These are phyloP conservation scores for Chunga burmeisteri DNA, from an alignment of 2,113 vertebrate genomes.

Conservation along the genomic window DNA sequence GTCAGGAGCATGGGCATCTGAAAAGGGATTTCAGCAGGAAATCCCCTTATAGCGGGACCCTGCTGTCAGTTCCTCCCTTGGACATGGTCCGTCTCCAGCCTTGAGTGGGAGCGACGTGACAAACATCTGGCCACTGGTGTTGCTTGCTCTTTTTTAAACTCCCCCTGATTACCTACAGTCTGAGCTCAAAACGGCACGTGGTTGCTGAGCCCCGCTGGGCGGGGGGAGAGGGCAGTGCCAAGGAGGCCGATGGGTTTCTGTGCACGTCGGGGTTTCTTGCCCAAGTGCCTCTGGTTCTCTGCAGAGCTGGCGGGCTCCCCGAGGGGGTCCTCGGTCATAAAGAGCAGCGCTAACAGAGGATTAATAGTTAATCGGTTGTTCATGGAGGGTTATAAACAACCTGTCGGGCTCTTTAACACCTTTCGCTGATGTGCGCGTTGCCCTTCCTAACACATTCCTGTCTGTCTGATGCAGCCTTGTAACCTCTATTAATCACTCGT, in stretches of 20 bases:
- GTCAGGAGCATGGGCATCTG: background rate
- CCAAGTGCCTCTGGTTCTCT: background rate
- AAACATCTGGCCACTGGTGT: background rate
- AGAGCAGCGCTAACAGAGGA: background rate
- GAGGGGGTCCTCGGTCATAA: background rate
- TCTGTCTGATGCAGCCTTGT: background rate
- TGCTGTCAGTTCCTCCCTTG: background rate
- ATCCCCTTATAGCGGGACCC: background rate
- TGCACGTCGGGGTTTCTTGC: background rate
- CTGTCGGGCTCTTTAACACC: constrained; percentile 38
- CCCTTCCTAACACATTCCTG: background rate
- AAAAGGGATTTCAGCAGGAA: background rate
- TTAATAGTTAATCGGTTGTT: constrained; percentile 17
- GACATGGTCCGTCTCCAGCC: background rate
- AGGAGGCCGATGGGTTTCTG: accelerated
- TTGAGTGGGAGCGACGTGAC: background rate
- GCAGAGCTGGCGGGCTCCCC: background rate
- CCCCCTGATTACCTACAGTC: background rate
- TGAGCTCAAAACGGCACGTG: background rate
- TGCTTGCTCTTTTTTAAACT: background rate
- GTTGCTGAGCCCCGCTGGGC: accelerated
- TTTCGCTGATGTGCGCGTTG: background rate
- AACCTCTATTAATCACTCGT: background rate
- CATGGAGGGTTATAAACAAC: constrained; percentile 39
- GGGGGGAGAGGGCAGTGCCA: background rate